A percentile compares a stretch with the other conserved stretches of the same genome.
Evolutionary conservation across 2,113 vertebrate species (phyloP).

Genomic region (Jacana jacana): DNA sequence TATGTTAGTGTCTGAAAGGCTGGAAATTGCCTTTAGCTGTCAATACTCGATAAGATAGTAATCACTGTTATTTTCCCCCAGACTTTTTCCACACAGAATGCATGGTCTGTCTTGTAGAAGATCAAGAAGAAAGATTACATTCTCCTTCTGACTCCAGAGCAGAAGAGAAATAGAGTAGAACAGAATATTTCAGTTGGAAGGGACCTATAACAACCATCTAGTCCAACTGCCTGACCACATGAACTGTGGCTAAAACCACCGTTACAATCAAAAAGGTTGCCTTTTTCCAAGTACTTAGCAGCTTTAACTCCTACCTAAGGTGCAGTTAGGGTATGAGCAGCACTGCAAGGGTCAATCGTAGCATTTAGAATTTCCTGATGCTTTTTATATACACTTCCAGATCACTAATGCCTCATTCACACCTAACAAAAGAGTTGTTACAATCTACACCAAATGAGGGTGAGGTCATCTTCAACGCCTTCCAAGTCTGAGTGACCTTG

Average conservation of each 20-base stretch:
- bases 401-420: conserved; percentile 6
- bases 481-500: conserved; percentile 5
- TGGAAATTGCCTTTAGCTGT: neutral
- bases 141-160: neutral
- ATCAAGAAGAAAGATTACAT: neutral
- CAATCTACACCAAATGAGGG: neutral
- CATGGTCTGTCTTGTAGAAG: neutral
- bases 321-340: neutral
- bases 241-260: neutral
- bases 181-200: neutral
- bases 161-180: neutral
- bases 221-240: neutral
- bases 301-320: neutral
- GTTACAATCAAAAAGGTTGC: neutral
- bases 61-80: neutral
- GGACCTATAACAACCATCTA: neutral
- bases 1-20: neutral
- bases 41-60: neutral
- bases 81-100: neutral
- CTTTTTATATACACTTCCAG: neutral
- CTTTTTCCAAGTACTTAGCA: neutral
- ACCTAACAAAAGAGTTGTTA: conserved; percentile 37
- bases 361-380: conserved; percentile 25
- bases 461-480: conserved; percentile 30
- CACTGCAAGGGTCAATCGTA: neutral